Evolutionary conservation across 2,797 vertebrate genomes (phyloP), one percentile per base, ranked within the genome.

Genomic region (Remorina albescens): DNA sequence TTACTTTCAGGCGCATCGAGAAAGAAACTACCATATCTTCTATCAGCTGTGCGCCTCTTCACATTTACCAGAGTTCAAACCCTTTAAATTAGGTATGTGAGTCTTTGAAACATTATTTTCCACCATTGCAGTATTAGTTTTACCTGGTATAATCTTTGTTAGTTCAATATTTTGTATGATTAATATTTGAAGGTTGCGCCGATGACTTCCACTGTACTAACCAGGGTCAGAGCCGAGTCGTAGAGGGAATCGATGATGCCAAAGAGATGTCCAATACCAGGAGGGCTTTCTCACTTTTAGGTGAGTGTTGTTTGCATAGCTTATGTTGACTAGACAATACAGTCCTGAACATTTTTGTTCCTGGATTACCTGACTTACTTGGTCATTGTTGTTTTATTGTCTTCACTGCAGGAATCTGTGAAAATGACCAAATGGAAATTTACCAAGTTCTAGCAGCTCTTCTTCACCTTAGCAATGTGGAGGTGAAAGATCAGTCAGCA

Each of bases 21-120:
- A 99, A 92, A 96, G 98, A 86, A 99, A 99, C 92, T 99, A 99
- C 79, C 98, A 99, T 69, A 96, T 99, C 84, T 99, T 99, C 92
- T 99, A 99, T 88, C 98, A 99, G 68, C 94, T 99, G 37, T 99
- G 98, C 94, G 97, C 97, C 78, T 99, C 96, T 58, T 95, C 97
- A 76, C 92, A 96, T 75, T 86, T 97, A 81, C 95, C 97, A 0
- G 97, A 99, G 90, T 98, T 99, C 92, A 95, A 95, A 93, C 90
- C 91, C 71, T 95, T 99, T 1, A 95, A 94, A 73, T 95, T 99
- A 92, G 96, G 98, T 99, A 91, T 55, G 78, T 70, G 19, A 51
- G 32, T 47, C 39, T 42, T 16, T 63, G 30, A 67, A 59, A 58
- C 41, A 46, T 10, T 0, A 8, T 0, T 8, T 64, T 66, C 4